Evolutionary conservation across 2,113 vertebrate species (phyloP), one percentile per base, ranked within the genome.

Genomic region (Leiothrix lutea): DNA sequence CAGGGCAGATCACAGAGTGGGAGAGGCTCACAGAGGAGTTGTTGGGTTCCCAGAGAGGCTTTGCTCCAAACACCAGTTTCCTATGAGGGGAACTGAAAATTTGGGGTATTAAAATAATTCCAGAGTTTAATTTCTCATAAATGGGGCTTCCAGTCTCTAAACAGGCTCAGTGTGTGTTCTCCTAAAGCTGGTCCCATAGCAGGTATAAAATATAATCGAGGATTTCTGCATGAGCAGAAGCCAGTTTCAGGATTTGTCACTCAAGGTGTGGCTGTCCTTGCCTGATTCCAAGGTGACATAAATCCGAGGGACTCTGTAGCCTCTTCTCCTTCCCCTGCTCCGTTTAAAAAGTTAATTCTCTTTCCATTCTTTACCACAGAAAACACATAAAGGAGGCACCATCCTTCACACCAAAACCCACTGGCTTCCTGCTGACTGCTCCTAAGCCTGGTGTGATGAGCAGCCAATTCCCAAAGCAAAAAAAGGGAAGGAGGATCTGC

Each of bases 91-190:
- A 80, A 58, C 42, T 29, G 38, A 91, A 89, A 81, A 42, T 25
- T 1, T 4, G 80, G 78, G 48, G 2, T 26, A 33, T 77, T 91
- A 48, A 91, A 95, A 79, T 47, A 35, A 92, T 53, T 33, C 62
- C 1, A 17, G 84, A 77, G 73, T 94, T 85, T 75, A n/a, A 47
- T 94, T 89, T 45, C 81, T 91, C 74, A 38, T 90, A 95, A 96
- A 81, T 31, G 42, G 19, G 54, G 57, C 57, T 95, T 89, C 70
- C 66, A 69, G 62, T 11, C 53, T 75, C 81, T 65, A 72, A 70
- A 71, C 2, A 8, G 0, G 4, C 87, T 81, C 48, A 9, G 81
- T 75, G 72, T 73, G 40, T 83, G 86, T 84, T 88, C 82, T 80
- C 88, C 74, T 90, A 51, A 85, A 74, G 85, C 7, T 48, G 64